A percentile compares a stretch with the other conserved stretches of the same genome.
Conservation (phyloP, 1,140 invertebrate genomes). For the Hirudo medicinalis region DNA sequence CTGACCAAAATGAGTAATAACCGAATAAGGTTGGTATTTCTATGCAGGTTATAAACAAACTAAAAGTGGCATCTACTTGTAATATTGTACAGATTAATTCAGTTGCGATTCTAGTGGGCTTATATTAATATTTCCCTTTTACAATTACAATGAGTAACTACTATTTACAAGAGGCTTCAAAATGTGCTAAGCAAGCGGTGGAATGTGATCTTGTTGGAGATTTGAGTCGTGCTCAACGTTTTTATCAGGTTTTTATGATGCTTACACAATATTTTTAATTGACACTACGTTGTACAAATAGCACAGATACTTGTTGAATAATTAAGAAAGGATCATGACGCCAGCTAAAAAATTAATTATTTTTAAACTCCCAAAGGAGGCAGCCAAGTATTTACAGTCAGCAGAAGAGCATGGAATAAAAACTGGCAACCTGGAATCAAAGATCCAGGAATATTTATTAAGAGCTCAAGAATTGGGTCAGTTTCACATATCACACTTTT, state of each 20-base stretch:
- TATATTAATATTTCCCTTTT: too few species aligned
- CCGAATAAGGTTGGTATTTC: too few species aligned
- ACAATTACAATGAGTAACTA: too few species aligned
- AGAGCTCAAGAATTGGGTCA: background rate
- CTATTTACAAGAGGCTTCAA: background rate
- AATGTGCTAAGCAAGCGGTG: background rate
- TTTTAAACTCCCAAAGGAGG: too few species aligned
- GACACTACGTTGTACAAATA: background rate
- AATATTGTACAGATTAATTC: too few species aligned
- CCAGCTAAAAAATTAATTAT: background rate
- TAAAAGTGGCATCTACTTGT: too few species aligned
- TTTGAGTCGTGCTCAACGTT: background rate
- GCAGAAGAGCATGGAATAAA: too few species aligned
- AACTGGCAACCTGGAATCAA: background rate
- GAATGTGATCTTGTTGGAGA: slow-evolving; percentile 3
- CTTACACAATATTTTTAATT: background rate
- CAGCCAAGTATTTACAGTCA: too few species aligned
- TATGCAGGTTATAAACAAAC: too few species aligned
- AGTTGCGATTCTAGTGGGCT: too few species aligned
- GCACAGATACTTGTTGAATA: background rate
- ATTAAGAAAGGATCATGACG: background rate
- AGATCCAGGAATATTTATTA: background rate
- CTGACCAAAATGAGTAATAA: too few species aligned
- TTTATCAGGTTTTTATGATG: background rate
- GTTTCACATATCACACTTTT: background rate